Percentiles rank a stretch among this genome's conserved stretches.
phyloP scores from a whole-genome alignment of 2,113 vertebrate genomes.

The Pongo pygmaeus region DNA sequence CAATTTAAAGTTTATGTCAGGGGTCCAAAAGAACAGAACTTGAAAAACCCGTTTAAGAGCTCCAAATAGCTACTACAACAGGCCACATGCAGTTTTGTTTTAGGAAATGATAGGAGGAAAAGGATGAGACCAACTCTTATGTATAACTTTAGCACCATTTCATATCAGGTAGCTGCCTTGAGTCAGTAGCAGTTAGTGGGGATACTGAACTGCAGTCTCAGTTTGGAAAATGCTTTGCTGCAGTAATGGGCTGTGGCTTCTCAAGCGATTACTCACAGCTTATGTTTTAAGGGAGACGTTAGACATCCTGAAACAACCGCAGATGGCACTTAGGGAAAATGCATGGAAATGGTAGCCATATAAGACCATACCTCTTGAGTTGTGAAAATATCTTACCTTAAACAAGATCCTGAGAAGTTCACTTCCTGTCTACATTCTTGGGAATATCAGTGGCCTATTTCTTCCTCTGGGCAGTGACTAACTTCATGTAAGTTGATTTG shows the following conservation, averaged over 20 bases:
- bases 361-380: neutral
- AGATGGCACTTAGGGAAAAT: constrained; percentile 21
- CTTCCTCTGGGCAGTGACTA: neutral
- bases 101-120: constrained; percentile 26
- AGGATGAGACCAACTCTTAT: neutral
- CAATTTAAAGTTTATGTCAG: neutral
- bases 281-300: neutral
- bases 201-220: no score
- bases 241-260: neutral
- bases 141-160: neutral
- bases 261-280: neutral
- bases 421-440: neutral
- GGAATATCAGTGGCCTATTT: neutral
- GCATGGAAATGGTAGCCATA: neutral
- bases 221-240: neutral
- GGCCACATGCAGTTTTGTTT: neutral
- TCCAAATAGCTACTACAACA: neutral
- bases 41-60: neutral
- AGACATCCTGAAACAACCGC: neutral
- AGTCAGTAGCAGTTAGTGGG: neutral
- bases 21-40: neutral
- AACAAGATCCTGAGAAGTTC: neutral
- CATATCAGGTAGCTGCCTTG: neutral
- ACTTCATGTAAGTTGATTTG: neutral
- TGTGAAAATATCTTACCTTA: constrained; percentile 39